Conservation (phyloP, 2,888 invertebrate genomes). For the Dorcus hopei region DNA sequence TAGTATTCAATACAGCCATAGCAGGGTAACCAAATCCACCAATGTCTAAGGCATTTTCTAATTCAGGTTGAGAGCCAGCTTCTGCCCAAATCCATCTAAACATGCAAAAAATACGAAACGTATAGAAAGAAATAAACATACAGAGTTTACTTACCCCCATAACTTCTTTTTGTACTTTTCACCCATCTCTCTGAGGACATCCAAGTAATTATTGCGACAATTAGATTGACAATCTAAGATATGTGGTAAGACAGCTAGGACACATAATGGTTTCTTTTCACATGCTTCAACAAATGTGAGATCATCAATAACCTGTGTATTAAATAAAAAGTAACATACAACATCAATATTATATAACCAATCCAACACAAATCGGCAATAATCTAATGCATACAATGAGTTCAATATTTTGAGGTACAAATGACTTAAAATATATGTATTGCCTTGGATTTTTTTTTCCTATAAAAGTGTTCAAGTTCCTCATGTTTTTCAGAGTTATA, state of each 20-base stretch:
- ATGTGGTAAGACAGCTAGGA: slow-evolving; percentile 88
- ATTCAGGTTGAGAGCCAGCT: slow-evolving; percentile 76
- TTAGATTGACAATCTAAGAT: slow-evolving; percentile 92
- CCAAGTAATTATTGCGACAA: slow-evolving; percentile 81
- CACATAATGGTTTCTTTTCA: slow-evolving; percentile 82
- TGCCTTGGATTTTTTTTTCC: background rate
- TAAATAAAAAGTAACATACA: background rate
- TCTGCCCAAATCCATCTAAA: slow-evolving; percentile 91
- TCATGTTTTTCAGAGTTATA: background rate
- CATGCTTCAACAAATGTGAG: slow-evolving; percentile 68
- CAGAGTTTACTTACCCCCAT: slow-evolving; percentile 71
- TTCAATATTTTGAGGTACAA: background rate
- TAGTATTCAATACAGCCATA: slow-evolving; percentile 92
- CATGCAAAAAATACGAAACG: slow-evolving; percentile 19
- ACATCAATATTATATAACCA: too few species aligned
- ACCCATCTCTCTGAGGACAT: slow-evolving; percentile 67
- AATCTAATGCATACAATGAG: too few species aligned
- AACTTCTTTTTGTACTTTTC: slow-evolving; percentile 90
- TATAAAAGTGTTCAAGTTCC: background rate
- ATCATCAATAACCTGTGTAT: slow-evolving; percentile 51
- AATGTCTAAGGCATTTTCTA: slow-evolving; percentile 89
- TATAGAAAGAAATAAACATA: background rate
- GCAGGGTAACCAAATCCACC: slow-evolving; percentile 99
- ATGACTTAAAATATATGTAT: background rate
- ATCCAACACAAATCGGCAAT: too few species aligned